Evolutionary conservation across 1,140 invertebrate species (phyloP).

Genomic region (Leptopilina boulardi): DNA sequence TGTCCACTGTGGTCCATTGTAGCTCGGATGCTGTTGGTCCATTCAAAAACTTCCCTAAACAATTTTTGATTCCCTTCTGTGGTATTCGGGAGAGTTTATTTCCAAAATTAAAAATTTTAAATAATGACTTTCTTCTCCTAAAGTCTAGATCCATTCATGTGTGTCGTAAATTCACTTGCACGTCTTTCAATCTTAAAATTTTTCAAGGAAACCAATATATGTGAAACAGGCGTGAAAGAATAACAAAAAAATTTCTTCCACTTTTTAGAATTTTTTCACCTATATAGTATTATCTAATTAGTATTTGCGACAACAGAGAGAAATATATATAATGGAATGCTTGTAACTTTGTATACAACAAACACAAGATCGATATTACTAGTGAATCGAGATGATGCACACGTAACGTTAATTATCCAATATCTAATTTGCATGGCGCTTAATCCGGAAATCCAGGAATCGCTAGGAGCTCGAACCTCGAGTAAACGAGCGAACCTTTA

Average conservation of each 20-base stretch:
- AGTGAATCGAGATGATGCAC: slow-evolving; percentile 27
- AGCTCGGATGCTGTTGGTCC: too few relatives aligned
- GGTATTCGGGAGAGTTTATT: too few relatives aligned
- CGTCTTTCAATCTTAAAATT: neutral
- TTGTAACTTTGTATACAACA: neutral
- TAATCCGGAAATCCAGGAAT: slow-evolving; percentile 51
- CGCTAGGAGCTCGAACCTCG: slow-evolving; percentile 30
- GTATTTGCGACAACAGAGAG: neutral
- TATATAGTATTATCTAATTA: neutral
- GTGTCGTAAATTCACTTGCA: neutral
- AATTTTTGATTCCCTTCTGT: too few relatives aligned
- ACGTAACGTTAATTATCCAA: slow-evolving; percentile 45
- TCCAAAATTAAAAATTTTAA: neutral
- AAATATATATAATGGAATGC: too few relatives aligned
- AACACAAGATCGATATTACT: slow-evolving; percentile 40
- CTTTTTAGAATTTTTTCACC: neutral
- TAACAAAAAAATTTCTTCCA: slow-evolving; percentile 15
- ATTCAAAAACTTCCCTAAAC: too few relatives aligned
- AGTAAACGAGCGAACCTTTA: slow-evolving; percentile 33
- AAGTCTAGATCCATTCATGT: neutral
- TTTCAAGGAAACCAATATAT: neutral
- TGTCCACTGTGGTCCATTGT: too few relatives aligned
- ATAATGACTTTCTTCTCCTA: slow-evolving; percentile 8
- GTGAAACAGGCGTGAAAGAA: slow-evolving; percentile 24
- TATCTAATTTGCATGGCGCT: slow-evolving; percentile 68